phyloP scores from a whole-genome alignment of 1,140 invertebrate genomes.

The Latrodectus geometricus region DNA sequence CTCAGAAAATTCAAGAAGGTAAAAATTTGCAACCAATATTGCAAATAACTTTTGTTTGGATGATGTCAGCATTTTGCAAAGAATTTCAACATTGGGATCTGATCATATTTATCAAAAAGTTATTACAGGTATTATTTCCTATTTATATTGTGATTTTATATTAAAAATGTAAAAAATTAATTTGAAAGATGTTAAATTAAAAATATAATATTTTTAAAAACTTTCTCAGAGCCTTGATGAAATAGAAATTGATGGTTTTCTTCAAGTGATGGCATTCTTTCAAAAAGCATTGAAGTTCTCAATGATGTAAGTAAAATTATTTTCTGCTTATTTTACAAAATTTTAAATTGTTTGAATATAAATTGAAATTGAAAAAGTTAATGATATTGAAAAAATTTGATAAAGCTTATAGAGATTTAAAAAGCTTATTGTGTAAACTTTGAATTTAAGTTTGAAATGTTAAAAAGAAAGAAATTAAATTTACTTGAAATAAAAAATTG shows the following conservation, averaged over 20 bases:
- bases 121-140: slow-evolving; percentile 11
- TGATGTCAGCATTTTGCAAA: background rate
- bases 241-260: background rate
- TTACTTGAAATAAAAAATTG: too few species aligned
- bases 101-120: background rate
- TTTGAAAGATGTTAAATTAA: background rate
- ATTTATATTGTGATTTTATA: background rate
- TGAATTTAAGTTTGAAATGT: too few species aligned
- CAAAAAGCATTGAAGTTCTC: slow-evolving; percentile 14
- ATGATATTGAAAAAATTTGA: too few species aligned
- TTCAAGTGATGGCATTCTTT: slow-evolving; percentile 2
- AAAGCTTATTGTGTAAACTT: too few species aligned
- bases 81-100: background rate
- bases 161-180: slow-evolving; percentile 6
- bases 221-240: background rate
- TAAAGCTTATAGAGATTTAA: too few species aligned
- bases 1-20: background rate
- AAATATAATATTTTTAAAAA: background rate
- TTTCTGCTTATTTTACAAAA: too few species aligned
- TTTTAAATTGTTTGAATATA: too few species aligned
- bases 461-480: too few species aligned
- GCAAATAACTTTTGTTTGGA: slow-evolving; percentile 7
- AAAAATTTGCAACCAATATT: background rate
- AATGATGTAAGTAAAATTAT: slow-evolving; percentile 32
- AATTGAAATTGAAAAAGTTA: too few species aligned